Evolutionary conservation across 1,140 invertebrate species (phyloP), one percentile per base, ranked within the genome.

Genomic region (Aphelinus atriplicis): DNA sequence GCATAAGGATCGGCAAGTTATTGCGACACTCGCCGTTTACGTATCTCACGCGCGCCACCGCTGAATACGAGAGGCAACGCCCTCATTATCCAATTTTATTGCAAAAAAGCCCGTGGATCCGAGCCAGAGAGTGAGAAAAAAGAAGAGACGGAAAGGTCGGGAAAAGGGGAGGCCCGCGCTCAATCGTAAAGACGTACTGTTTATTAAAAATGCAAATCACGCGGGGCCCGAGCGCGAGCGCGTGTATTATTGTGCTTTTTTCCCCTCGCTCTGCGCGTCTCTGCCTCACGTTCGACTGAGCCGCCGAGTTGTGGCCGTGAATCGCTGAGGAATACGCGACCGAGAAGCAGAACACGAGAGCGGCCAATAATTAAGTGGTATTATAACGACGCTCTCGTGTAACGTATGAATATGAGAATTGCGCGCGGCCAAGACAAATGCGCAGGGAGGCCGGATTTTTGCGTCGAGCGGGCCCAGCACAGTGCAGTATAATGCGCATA

Each of bases 81-180:
- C 77, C 80, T 81, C 79, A 80, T 81, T 81, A 81, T 81, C 60
- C 78, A 80, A 79, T 73, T 79, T 80, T 79, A 75, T 75, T 75
- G 53, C 73, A 75, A 71, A 75, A 70, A 75, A 71, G 26, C 26
- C 26, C 26, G 26, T 26, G 26, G 26, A 26, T 26, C 56, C 10
- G 5, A 57, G 10, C 7, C 5, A n/a, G 7, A 57, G 56, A n/a
- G 7, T 9, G 56, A 57, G 26, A 6, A n/a, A 6, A 56, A 51
- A 3, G 58, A 43, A 53, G 51, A 51, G 10, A 43, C 50, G 42
- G 64, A 9, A n/a, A 42, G 62, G 6, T 3, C 3, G 51, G 4
- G 26, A 26, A 26, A 26, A 26, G 26, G 26, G 26, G 26, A 10
- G 7, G 65, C 42, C 5, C 42, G 9, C 7, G 7, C 7, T 61